Percentiles rank a stretch among this genome's conserved stretches.
Conservation (phyloP, 2,888 invertebrate species). For the Drosophila rellima region DNA sequence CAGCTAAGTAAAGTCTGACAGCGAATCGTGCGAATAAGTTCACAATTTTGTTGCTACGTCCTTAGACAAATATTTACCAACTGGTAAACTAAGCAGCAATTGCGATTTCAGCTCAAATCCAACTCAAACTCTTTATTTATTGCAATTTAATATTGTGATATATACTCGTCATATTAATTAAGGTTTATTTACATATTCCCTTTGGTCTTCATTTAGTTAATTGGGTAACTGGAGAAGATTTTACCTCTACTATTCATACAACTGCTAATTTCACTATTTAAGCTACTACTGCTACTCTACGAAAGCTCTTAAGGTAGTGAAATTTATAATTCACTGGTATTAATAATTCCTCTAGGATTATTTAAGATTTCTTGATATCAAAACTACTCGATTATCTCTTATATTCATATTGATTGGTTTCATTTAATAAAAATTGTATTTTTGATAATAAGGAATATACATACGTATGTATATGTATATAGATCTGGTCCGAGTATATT, state of each 20-base stretch:
- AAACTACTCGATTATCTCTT: not conserved
- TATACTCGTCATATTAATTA: not conserved
- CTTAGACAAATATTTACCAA: conserved; percentile 58
- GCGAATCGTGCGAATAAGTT: conserved; percentile 70
- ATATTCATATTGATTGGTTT: not conserved
- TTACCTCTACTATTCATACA: not conserved
- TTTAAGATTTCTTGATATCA: no score
- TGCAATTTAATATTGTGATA: conserved; percentile 10
- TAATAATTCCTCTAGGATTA: no score
- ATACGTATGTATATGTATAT: not conserved
- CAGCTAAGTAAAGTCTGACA: conserved; percentile 67
- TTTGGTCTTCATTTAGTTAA: not conserved
- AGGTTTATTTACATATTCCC: not conserved
- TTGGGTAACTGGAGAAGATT: not conserved
- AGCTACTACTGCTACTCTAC: not conserved
- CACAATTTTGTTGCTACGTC: conserved; percentile 53
- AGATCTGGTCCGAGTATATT: not conserved
- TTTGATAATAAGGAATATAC: not conserved
- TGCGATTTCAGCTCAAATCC: conserved; percentile 30
- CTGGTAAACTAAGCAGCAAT: conserved; percentile 38
- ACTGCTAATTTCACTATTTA: not conserved
- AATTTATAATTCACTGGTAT: no score
- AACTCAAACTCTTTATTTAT: conserved; percentile 2
- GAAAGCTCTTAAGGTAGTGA: no score
- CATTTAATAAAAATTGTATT: not conserved